A percentile compares a stretch with the other conserved stretches of the same genome.
phyloP scores from a whole-genome alignment of 2,888 invertebrate genomes.

The Drosophila sordidula region DNA sequence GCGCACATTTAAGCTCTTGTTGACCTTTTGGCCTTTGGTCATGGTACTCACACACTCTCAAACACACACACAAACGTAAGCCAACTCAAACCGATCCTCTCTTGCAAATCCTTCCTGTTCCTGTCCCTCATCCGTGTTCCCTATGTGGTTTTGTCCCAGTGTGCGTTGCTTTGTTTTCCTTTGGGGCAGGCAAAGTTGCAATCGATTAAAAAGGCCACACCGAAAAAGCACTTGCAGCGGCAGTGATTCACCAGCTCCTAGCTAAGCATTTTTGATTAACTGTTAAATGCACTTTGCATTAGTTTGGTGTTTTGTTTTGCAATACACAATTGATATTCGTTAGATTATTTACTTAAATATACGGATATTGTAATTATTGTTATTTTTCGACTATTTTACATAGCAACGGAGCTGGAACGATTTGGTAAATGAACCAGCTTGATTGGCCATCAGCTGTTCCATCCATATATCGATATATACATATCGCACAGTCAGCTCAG shows the following conservation, averaged over 20 bases:
- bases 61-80: slow-evolving; percentile 6
- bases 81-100: background rate
- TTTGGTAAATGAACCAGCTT: slow-evolving; percentile 31
- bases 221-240: slow-evolving; percentile 33
- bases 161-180: slow-evolving; percentile 16
- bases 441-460: slow-evolving; percentile 38
- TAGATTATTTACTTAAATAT: slow-evolving; percentile 11
- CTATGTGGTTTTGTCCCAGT: slow-evolving; percentile 17
- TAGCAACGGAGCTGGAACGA: slow-evolving; percentile 41
- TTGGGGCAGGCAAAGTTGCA: slow-evolving; percentile 16
- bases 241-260: slow-evolving; percentile 49
- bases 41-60: slow-evolving; percentile 16
- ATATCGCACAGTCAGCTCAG: background rate
- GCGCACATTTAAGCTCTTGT: slow-evolving; percentile 6
- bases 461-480: slow-evolving; percentile 11
- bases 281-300: slow-evolving; percentile 25
- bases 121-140: background rate
- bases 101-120: background rate
- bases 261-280: slow-evolving; percentile 31
- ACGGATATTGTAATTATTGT: slow-evolving; percentile 27
- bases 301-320: background rate
- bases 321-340: slow-evolving; percentile 4
- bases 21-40: slow-evolving; percentile 45
- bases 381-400: slow-evolving; percentile 25
- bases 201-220: slow-evolving; percentile 56